Conservation (phyloP, 1,140 invertebrate genomes). For the Megathymus violae region DNA sequence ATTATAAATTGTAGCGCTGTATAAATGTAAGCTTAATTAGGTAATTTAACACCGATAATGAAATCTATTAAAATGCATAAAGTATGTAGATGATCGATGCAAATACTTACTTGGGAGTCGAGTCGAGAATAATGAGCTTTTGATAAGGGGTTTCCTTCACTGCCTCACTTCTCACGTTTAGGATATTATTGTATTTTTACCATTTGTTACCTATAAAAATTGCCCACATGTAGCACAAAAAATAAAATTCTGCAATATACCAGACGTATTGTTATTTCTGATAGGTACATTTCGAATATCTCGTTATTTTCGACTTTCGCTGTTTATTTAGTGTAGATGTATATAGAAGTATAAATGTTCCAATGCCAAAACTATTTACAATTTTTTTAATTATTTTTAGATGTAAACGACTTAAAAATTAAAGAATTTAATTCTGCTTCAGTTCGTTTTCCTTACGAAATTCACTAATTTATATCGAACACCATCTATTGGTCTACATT, state of each 20-base stretch:
- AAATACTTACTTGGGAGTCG: neutral
- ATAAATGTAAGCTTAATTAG: slow-evolving; percentile 16
- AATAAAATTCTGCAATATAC: too few relatives aligned
- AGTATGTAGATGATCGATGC: neutral
- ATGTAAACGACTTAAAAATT: slow-evolving; percentile 34
- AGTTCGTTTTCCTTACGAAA: too few relatives aligned
- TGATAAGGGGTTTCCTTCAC: too few relatives aligned
- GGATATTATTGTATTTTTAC: too few relatives aligned
- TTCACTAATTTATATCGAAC: too few relatives aligned
- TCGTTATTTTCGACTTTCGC: slow-evolving; percentile 9
- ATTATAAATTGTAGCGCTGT: slow-evolving; percentile 17
- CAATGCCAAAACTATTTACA: slow-evolving; percentile 52
- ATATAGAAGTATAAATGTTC: slow-evolving; percentile 40
- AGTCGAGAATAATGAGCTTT: neutral
- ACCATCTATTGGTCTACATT: too few relatives aligned
- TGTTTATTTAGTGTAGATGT: neutral
- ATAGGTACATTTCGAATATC: neutral
- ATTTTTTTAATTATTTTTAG: slow-evolving; percentile 36
- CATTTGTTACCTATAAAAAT: too few relatives aligned
- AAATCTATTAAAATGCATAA: slow-evolving; percentile 6
- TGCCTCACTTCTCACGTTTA: too few relatives aligned
- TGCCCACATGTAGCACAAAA: too few relatives aligned
- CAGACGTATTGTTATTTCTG: too few relatives aligned
- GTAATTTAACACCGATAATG: neutral
- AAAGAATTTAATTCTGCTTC: slow-evolving; percentile 27